Percentiles rank a stretch among this genome's conserved stretches.
Conservation (phyloP, 2,113 vertebrate genomes). For the Larimichthys polyactis region DNA sequence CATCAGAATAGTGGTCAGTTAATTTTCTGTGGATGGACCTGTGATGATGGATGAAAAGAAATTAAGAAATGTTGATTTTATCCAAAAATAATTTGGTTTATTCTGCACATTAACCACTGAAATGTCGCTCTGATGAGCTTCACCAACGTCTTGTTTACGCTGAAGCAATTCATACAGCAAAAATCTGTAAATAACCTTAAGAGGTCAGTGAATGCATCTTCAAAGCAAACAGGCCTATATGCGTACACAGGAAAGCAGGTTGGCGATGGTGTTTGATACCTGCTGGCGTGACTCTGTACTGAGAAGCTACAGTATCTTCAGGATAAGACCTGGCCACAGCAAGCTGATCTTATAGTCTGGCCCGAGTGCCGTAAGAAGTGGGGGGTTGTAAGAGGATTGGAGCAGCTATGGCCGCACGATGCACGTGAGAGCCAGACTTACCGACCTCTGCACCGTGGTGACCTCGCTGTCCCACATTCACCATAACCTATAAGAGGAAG, state of each 20-base stretch:
- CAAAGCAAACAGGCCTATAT: not conserved
- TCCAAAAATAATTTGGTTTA: no score
- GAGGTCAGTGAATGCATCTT: not conserved
- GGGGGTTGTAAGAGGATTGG: constrained; percentile 82
- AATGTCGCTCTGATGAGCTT: not conserved
- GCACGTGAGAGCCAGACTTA: constrained; percentile 75
- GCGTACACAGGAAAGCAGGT: not conserved
- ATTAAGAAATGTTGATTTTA: not conserved
- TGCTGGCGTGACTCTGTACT: constrained; percentile 67
- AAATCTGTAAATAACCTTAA: not conserved
- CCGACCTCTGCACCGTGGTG: constrained; percentile 62
- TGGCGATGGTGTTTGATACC: constrained; percentile 65
- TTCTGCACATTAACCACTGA: not conserved
- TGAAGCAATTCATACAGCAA: not conserved
- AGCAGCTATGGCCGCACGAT: constrained; percentile 24
- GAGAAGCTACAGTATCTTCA: constrained; percentile 59
- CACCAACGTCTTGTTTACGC: not conserved
- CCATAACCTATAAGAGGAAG: constrained; percentile 19
- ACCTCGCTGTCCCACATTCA: constrained; percentile 76
- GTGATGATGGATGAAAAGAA: not conserved
- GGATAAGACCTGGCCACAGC: constrained; percentile 70
- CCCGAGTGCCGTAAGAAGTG: constrained; percentile 64
- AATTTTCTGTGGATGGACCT: not conserved
- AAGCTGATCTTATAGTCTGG: constrained; percentile 73
- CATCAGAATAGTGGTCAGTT: not conserved